phyloP scores from a whole-genome alignment of 2,113 vertebrate genomes.

The Rattus rattus region DNA sequence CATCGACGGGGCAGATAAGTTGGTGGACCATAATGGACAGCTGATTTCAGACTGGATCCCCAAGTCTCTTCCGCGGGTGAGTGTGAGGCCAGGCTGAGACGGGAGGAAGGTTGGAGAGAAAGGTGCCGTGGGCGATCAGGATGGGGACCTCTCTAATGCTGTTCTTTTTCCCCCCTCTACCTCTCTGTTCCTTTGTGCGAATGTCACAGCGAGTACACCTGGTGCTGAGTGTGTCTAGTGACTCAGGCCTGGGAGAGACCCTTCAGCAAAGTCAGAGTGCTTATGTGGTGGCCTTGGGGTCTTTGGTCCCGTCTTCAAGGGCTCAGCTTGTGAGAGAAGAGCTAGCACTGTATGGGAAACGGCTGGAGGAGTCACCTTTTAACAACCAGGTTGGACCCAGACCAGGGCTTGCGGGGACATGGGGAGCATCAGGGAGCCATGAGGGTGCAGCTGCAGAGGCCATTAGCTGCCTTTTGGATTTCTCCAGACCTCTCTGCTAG shows the following conservation, averaged over 20 bases:
- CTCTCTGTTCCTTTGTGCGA: not conserved
- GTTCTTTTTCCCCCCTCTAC: not conserved
- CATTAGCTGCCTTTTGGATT: not conserved
- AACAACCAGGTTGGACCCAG: constrained; percentile 92
- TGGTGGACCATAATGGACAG: constrained; percentile 83
- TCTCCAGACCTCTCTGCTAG: not conserved
- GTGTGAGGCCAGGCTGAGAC: not conserved
- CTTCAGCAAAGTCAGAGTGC: constrained; percentile 85
- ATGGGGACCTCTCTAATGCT: not conserved
- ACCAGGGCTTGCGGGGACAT: not conserved
- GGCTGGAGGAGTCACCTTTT: constrained; percentile 92
- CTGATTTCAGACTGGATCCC: constrained; percentile 92
- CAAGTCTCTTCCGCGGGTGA: constrained; percentile 87
- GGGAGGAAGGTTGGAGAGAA: not conserved
- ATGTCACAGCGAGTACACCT: constrained; percentile 88
- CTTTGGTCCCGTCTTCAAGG: constrained; percentile 86
- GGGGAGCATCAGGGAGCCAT: not conserved
- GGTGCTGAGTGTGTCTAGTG: constrained; percentile 88
- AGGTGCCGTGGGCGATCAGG: not conserved
- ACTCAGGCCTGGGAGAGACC: constrained; percentile 83
- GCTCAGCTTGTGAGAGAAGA: constrained; percentile 89
- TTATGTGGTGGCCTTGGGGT: constrained; percentile 84
- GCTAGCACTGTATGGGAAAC: constrained; percentile 91
- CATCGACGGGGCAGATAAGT: constrained; percentile 89
- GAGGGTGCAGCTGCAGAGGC: not conserved